phyloP scores from a whole-genome alignment of 2,797 vertebrate species.

The Clarias laeviceps region DNA sequence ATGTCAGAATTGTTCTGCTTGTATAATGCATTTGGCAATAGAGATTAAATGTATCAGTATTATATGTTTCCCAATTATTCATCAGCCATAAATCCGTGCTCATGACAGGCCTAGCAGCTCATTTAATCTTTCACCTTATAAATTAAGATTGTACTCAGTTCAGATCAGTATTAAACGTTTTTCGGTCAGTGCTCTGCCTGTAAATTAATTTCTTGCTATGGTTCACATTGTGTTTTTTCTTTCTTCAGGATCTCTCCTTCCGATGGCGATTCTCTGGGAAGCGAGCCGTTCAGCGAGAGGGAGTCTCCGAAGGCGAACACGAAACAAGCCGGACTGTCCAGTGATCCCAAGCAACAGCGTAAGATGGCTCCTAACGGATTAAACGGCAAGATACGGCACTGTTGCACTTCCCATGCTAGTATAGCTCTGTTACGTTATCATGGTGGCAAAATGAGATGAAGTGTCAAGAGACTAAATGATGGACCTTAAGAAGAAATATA shows the following conservation, averaged over 20 bases:
- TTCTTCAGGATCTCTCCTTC: constrained; percentile 82
- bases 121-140: neutral
- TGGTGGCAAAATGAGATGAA: neutral
- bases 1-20: neutral
- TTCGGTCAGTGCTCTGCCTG: neutral
- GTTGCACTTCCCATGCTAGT: constrained; percentile 38
- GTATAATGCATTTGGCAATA: neutral
- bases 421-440: neutral
- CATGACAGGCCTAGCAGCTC: neutral
- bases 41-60: neutral
- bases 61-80: neutral
- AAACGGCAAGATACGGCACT: constrained; percentile 74
- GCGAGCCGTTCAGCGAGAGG: constrained; percentile 87
- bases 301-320: constrained; percentile 83
- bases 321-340: constrained; percentile 70
- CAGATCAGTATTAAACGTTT: neutral
- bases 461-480: neutral
- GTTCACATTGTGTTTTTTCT: neutral
- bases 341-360: constrained; percentile 79
- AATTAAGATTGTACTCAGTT: neutral
- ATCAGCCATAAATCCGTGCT: neutral
- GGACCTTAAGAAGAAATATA: neutral
- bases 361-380: constrained; percentile 77
- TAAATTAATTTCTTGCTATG: neutral
- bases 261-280: constrained; percentile 88